A percentile compares a stretch with the other conserved stretches of the same genome.
phyloP scores from a whole-genome alignment of 2,113 vertebrate species.

The Myrmecophaga tridactyla region DNA sequence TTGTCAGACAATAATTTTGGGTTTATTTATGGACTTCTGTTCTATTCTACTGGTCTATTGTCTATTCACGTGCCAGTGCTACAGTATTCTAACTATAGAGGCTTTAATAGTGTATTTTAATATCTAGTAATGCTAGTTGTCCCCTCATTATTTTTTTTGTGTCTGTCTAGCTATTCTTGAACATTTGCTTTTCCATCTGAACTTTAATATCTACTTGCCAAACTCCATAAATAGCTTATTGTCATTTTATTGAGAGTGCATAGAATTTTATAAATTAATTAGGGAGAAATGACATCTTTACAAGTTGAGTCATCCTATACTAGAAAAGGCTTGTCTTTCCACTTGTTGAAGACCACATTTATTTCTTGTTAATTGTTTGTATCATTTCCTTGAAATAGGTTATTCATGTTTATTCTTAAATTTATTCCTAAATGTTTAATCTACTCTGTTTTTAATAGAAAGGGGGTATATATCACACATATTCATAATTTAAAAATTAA shows the following conservation, averaged over 20 bases:
- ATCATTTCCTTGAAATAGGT: neutral
- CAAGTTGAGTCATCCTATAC: neutral
- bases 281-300: neutral
- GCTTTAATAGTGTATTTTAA: neutral
- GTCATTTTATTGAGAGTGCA: neutral
- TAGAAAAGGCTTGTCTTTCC: neutral
- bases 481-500: neutral
- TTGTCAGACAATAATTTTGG: neutral
- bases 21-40: neutral
- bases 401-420: neutral
- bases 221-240: neutral
- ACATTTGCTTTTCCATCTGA: neutral
- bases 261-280: neutral
- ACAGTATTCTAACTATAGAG: neutral
- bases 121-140: neutral
- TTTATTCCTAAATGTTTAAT: neutral
- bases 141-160: neutral
- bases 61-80: neutral
- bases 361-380: neutral
- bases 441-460: neutral
- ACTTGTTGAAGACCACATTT: neutral
- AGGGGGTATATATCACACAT: neutral
- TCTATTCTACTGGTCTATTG: neutral
- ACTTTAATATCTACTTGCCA: neutral
- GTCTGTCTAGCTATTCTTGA: neutral